These are phyloP conservation scores for Aselliscus stoliczkanus DNA, from an alignment of 2,797 vertebrate genomes.

Conservation along the genomic window DNA sequence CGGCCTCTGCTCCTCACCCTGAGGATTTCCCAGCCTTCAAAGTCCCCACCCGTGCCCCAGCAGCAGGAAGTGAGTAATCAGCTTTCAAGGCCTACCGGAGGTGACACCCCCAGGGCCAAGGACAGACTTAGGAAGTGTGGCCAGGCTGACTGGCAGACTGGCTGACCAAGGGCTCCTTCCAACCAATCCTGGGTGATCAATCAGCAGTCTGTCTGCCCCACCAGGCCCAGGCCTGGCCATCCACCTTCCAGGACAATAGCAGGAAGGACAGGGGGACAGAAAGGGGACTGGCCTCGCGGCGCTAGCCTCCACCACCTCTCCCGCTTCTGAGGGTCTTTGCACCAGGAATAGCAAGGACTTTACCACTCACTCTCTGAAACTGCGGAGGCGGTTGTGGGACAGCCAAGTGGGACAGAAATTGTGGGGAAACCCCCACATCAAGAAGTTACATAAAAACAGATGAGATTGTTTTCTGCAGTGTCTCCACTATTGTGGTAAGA, in stretches of 20 bases:
- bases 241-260: neutral
- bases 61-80: constrained; percentile 37
- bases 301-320: accelerated
- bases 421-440: accelerated
- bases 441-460: neutral
- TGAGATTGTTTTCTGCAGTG: too few species aligned
- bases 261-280: neutral
- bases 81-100: neutral
- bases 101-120: neutral
- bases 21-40: neutral
- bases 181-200: accelerated
- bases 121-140: neutral
- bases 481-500: too few species aligned
- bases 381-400: neutral
- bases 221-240: accelerated
- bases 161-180: neutral
- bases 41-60: neutral
- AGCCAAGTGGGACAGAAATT: neutral
- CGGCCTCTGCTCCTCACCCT: accelerated
- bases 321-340: too few species aligned
- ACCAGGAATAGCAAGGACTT: neutral
- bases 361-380: too few species aligned
- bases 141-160: accelerated
- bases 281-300: neutral
- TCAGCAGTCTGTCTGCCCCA: accelerated